Evolutionary conservation across 2,113 vertebrate genomes (phyloP).

Genomic region (Panurus biarmicus): DNA sequence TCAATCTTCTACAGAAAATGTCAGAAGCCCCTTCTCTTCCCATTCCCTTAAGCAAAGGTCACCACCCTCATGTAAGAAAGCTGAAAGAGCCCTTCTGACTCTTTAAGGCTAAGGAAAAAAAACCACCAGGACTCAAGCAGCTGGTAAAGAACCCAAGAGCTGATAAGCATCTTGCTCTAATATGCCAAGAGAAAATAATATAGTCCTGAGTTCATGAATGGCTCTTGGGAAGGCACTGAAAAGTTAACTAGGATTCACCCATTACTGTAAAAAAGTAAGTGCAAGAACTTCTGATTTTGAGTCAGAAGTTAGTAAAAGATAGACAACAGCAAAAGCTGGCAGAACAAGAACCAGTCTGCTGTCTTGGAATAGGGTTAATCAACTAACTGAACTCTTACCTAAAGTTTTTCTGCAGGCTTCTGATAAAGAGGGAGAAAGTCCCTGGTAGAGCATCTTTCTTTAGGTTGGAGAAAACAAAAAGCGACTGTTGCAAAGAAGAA

Average conservation of each 20-base stretch:
- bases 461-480: not conserved
- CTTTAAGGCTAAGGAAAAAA: not conserved
- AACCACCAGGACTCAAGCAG: not conserved
- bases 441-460: not conserved
- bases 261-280: not conserved
- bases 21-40: not conserved
- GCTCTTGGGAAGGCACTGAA: not conserved
- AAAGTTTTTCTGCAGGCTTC: not conserved
- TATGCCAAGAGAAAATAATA: not conserved
- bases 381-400: not conserved
- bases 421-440: not conserved
- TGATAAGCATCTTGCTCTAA: not conserved
- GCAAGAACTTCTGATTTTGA: not conserved
- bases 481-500: not conserved
- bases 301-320: not conserved
- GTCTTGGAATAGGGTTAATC: not conserved
- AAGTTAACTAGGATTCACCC: not conserved
- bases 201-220: not conserved
- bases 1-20: not conserved
- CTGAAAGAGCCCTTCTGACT: not conserved
- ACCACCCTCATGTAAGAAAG: fast-evolving
- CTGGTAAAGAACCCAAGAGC: not conserved
- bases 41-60: not conserved
- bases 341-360: not conserved
- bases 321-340: not conserved